phyloP scores from a whole-genome alignment of 2,888 invertebrate genomes.

The Zaprionus bogoriensis region DNA sequence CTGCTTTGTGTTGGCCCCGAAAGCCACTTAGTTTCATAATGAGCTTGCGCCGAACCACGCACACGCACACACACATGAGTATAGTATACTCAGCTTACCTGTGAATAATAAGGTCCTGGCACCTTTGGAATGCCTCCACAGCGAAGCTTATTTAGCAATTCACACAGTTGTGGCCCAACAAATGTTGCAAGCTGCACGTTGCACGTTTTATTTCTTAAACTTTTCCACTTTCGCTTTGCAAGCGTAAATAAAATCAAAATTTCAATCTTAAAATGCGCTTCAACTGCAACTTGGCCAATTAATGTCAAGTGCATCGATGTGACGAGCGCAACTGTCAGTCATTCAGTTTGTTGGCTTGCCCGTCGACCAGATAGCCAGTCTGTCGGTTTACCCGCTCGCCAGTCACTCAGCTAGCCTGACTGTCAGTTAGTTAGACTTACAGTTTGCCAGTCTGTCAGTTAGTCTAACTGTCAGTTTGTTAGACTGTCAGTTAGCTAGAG shows the following conservation, averaged over 20 bases:
- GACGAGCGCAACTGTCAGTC: conserved; percentile 15
- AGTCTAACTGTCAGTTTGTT: conserved; percentile 8
- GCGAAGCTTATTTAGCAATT: too few relatives aligned
- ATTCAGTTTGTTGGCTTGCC: conserved; percentile 7
- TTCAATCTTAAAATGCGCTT: conserved; percentile 29
- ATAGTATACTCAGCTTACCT: too few relatives aligned
- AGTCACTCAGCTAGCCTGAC: background rate
- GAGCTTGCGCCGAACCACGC: conserved; percentile 31
- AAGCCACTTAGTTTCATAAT: conserved; percentile 56
- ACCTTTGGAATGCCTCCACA: too few relatives aligned
- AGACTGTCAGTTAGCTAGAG: background rate
- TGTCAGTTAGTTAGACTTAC: background rate
- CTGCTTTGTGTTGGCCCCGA: conserved; percentile 14
- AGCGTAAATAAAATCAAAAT: conserved; percentile 29
- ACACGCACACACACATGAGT: too few relatives aligned
- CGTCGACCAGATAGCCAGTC: conserved; percentile 8
- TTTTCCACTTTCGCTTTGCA: conserved; percentile 43
- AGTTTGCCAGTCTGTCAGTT: conserved; percentile 7
- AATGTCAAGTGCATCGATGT: conserved; percentile 42
- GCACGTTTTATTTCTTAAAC: conserved; percentile 47
- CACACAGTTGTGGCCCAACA: conserved; percentile 1
- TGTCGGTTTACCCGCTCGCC: conserved; percentile 5
- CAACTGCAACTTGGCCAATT: conserved; percentile 48
- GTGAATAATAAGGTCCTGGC: too few relatives aligned
- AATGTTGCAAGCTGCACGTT: conserved; percentile 26